Evolutionary conservation across 37 sponge, comb jelly and placozoan species (phyloP).

Genomic region (Cliona cf. orientalis): DNA sequence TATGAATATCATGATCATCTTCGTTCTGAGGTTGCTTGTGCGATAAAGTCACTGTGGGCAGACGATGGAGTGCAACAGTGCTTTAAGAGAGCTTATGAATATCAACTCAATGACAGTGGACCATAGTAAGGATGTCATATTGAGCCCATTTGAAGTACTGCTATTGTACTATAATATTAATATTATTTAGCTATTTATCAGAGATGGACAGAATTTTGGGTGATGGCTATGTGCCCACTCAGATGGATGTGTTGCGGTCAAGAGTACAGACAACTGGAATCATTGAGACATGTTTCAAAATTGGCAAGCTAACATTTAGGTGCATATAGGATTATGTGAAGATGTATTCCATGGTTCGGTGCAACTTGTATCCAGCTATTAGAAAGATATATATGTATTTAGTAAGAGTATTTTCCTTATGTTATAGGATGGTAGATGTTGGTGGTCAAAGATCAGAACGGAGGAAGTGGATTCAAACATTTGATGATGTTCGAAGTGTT

Average conservation of each 20-base stretch:
- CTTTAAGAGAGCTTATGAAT: slow-evolving; percentile 71
- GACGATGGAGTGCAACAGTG: slow-evolving; percentile 77
- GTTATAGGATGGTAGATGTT: too few species aligned
- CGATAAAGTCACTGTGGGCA: slow-evolving; percentile 73
- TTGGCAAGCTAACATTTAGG: slow-evolving; percentile 76
- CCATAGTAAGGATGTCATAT: slow-evolving; percentile 56
- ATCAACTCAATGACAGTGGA: slow-evolving; percentile 91
- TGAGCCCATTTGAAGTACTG: background rate
- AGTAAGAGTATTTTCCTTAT: slow-evolving; percentile 92
- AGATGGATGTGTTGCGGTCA: slow-evolving; percentile 81
- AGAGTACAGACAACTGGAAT: slow-evolving; percentile 85
- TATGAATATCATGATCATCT: too few species aligned
- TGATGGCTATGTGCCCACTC: slow-evolving; percentile 70
- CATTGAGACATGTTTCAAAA: slow-evolving; percentile 77
- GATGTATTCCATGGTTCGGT: too few species aligned
- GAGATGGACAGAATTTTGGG: slow-evolving; percentile 67
- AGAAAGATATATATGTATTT: too few species aligned
- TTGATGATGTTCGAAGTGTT: slow-evolving; percentile 84
- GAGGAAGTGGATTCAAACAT: too few species aligned
- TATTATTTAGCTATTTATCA: slow-evolving; percentile 22
- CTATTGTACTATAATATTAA: background rate
- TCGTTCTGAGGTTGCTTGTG: slow-evolving; percentile 49
- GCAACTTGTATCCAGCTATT: too few species aligned
- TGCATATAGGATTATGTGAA: slow-evolving; percentile 17
- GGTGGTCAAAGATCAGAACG: too few species aligned